Base-by-base conservation (phyloP, 2,797 vertebrate genomes). In the Graptemys geographica region DNA sequence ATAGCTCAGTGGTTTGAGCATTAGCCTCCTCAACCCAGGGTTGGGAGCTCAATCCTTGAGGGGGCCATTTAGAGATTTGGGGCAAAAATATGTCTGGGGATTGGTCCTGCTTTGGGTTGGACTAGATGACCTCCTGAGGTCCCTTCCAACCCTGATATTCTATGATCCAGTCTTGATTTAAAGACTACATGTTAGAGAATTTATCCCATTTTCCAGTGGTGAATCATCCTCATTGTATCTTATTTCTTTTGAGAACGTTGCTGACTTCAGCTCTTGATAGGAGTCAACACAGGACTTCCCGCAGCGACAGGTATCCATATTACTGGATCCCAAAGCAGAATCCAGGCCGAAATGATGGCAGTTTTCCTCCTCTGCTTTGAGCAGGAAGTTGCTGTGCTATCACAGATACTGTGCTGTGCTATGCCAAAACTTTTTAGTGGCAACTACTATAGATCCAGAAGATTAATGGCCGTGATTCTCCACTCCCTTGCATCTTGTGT, bases 241-340 rank as follows among this genome's bases (percentile, higher is more conserved):
- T 44, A 81, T 37, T 89, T 56, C n/a, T 44, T 69, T 57, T 59
- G 21, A 87, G 78, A 59, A 69, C 33, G 56, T 69, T 79, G 6
- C 41, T 69, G 62, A 37, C 16, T 74, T 74, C 11, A 12, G 13
- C 41, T 76, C 41, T 47, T 27, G 21, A 76, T 15, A 44, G 21
- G 33, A 69, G 33, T 69, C 16, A 76, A 51, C 0, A 51, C 0
- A 0, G 76, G 62, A 13, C 31, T 95, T 47, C 80, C 44, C 21
- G 41, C 33, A 86, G 62, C 19, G 56, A 88, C 56, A 2, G 31
- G 6, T 2, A 76, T 47, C 41, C 25, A 47, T 69, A 74, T 44
- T 44, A 74, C 21, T 25, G 79, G 86, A 31, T 11, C 55, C 28
- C 80, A 27, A 47, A 56, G 25, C 55, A 44, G 27, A 25, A 44